Base-by-base conservation (phyloP, 2,797 vertebrate species). In the Chaetodon trifasciatus region DNA sequence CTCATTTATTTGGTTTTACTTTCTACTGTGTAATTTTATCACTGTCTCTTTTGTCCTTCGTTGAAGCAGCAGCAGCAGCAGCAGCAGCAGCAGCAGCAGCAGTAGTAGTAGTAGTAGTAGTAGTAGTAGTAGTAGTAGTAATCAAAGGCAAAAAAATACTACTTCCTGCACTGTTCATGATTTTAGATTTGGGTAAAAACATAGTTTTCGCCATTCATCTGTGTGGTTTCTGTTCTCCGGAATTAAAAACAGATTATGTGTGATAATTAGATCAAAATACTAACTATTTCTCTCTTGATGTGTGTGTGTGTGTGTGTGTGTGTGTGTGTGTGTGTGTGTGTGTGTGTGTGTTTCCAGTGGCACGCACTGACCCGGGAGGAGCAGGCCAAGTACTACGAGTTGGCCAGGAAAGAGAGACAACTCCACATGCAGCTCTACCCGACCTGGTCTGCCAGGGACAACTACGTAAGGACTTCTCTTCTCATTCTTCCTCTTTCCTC, bases 341-440 rank as follows among this genome's bases (percentile, higher is more conserved):
- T 52, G 49, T 35, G 63, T 65, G 63, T 65, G 24, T 58, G 1
- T 87, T 53, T 88, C 47, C 95, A 99, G 98, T 99, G 98, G 98
- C 98, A 99, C 0, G 98, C 98, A 0, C 92, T 99, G 90, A 98
- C 98, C 73, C 96, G 98, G 19, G 98, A 99, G 94, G 98, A 99
- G 49, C 98, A 99, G 87, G 97, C 98, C 93, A 99, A 99, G 92
- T 99, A 99, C 93, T 99, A 99, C 15, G 98, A 99, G 94, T 88
- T 99, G 93, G 98, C 98, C 69, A 94, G 98, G 70, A 99, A 99
- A 86, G 98, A 99, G 93, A 95, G 98, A 95, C 98, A 99, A 93
- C 97, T 99, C 78, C 98, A 99, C 93, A 99, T 99, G 98, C 98
- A 99, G 92, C 97, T 99, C 5, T 99, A 99, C 93, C 98, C 98